phyloP scores from a whole-genome alignment of 2,797 vertebrate genomes.

The Halcyon smyrnensis region DNA sequence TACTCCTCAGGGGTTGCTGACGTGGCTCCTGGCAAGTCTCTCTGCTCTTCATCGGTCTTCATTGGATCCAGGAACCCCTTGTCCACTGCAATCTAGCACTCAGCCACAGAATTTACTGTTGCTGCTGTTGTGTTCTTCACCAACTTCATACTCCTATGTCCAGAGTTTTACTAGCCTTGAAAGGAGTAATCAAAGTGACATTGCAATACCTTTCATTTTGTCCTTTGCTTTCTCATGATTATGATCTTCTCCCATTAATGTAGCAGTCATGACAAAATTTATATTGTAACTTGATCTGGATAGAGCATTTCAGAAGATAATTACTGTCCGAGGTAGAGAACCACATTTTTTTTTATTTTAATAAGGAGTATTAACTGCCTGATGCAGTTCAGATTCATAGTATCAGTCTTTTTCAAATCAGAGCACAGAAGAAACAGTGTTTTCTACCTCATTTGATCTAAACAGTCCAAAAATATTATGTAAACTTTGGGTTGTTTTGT shows the following conservation, averaged over 20 bases:
- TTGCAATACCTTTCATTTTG: neutral
- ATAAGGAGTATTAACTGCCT: neutral
- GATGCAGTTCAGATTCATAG: neutral
- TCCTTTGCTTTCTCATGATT: neutral
- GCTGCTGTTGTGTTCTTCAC: neutral
- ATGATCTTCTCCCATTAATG: neutral
- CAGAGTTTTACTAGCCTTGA: neutral
- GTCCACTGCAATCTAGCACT: neutral
- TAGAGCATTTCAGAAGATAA: neutral
- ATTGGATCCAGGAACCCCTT: neutral
- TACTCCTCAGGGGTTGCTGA: too few species aligned
- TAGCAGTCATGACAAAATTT: neutral
- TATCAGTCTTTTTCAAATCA: neutral
- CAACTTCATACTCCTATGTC: neutral
- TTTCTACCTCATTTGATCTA: neutral
- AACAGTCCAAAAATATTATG: neutral
- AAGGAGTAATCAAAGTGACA: neutral
- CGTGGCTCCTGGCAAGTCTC: too few species aligned
- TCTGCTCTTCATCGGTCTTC: too few species aligned
- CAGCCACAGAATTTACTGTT: neutral
- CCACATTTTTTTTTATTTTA: neutral
- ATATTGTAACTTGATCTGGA: neutral
- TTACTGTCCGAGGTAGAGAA: neutral
- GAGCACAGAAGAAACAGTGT: neutral
- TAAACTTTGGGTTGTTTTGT: accelerated